These are phyloP conservation scores for Henricia sp. DNA, from an alignment of 53 echinoderm and acorn worm genomes.

Conservation along the genomic window DNA sequence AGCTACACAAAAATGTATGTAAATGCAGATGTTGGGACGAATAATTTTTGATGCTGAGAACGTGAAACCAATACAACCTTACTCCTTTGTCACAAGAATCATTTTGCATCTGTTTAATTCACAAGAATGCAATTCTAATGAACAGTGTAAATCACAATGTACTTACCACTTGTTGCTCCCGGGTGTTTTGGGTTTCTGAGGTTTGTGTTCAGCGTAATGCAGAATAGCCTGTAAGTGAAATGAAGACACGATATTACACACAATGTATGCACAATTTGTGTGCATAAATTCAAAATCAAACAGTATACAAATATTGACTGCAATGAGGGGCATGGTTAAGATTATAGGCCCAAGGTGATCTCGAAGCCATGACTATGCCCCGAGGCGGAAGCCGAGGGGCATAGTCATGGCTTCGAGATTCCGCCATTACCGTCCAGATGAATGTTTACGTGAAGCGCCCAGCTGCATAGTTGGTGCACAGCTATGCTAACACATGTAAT, in stretches of 20 bases:
- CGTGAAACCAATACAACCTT: not conserved
- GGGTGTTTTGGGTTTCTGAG: constrained; percentile 39
- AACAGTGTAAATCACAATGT: not conserved
- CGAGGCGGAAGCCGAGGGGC: not conserved
- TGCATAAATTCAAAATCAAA: not conserved
- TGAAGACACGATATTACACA: not conserved
- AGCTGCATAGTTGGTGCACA: too few species aligned
- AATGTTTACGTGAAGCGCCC: too few species aligned
- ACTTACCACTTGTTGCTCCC: constrained; percentile 57
- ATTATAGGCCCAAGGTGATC: not conserved
- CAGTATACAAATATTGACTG: not conserved
- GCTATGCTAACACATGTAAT: too few species aligned
- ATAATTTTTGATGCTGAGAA: not conserved
- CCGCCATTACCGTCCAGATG: too few species aligned
- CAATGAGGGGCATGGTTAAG: not conserved
- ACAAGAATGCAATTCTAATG: not conserved
- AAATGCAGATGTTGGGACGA: not conserved
- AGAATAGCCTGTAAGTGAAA: constrained; percentile 34
- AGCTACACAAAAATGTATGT: too few species aligned
- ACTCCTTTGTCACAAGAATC: not conserved
- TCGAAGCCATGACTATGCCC: not conserved
- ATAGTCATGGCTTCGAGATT: too few species aligned
- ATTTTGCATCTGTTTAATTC: not conserved
- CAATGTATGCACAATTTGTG: not conserved
- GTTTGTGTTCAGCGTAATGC: constrained; percentile 48